Evolutionary conservation across 2,113 vertebrate genomes (phyloP).

Genomic region (Petrocephalus zakoni): DNA sequence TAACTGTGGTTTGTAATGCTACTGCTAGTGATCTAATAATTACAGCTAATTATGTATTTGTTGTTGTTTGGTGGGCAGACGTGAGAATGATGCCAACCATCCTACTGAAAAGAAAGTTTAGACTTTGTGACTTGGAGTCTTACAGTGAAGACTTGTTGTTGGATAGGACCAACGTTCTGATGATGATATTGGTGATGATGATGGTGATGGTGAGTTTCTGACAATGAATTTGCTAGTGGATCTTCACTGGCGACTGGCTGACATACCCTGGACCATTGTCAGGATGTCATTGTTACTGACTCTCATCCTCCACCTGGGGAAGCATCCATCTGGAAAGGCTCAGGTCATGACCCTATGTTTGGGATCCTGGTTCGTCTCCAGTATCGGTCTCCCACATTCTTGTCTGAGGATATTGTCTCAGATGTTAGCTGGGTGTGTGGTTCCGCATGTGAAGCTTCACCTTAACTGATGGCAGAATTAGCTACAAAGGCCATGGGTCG

Average conservation of each 20-base stretch:
- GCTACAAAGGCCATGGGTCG: neutral
- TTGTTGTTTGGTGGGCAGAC: neutral
- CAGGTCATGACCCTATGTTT: neutral
- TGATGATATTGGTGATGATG: too few species aligned
- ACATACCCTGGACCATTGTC: neutral
- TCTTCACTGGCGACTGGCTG: neutral
- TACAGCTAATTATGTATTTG: neutral
- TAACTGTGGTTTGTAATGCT: neutral
- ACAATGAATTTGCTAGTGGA: neutral
- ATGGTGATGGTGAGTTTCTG: neutral
- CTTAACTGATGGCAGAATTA: neutral
- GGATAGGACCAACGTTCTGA: neutral
- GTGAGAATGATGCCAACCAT: neutral
- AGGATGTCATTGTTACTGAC: neutral
- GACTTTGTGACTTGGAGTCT: neutral
- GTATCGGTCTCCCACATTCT: neutral
- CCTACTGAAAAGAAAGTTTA: neutral
- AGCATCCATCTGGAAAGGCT: neutral
- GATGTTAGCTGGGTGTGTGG: neutral
- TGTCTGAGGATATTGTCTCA: neutral
- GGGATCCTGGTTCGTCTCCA: neutral
- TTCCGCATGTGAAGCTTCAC: neutral
- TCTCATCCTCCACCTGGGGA: neutral
- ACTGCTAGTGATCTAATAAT: neutral
- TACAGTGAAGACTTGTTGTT: neutral